Evolutionary conservation across 2,113 vertebrate genomes (phyloP).

Genomic region (Hippoglossus stenolepis): DNA sequence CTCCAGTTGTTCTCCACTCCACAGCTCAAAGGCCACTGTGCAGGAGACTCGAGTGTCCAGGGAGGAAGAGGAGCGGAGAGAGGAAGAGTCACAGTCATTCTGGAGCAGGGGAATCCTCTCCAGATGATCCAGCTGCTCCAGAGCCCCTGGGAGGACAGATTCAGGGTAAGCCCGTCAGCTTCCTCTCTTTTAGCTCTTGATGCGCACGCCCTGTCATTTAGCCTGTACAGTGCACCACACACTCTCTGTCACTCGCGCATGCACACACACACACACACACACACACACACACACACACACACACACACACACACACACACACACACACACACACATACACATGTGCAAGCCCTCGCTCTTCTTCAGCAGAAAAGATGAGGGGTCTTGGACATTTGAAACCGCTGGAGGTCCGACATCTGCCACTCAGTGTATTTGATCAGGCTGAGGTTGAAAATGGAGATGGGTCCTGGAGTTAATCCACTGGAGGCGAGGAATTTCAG

Average conservation of each 20-base stretch:
- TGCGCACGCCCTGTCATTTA: slow-evolving; percentile 5
- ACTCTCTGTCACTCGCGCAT: not conserved
- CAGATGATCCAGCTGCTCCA: slow-evolving; percentile 96
- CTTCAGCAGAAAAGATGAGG: slow-evolving; percentile 19
- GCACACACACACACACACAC: not conserved
- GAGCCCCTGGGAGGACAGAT: slow-evolving; percentile 95
- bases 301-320: not conserved
- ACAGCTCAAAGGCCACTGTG: slow-evolving; percentile 90
- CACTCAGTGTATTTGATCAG: slow-evolving; percentile 70
- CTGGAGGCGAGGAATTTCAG: slow-evolving; percentile 71
- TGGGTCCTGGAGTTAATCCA: slow-evolving; percentile 70
- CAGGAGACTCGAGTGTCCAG: slow-evolving; percentile 67
- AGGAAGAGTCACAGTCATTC: slow-evolving; percentile 84
- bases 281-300: not conserved
- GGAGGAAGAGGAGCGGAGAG: slow-evolving; percentile 62
- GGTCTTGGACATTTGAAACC: slow-evolving; percentile 59
- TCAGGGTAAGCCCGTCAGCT: slow-evolving; percentile 85
- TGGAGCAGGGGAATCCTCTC: slow-evolving; percentile 90
- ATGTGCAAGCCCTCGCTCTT: slow-evolving; percentile 1
- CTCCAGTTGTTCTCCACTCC: slow-evolving; percentile 13
- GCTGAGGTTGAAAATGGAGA: slow-evolving; percentile 55
- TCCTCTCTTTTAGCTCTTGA: slow-evolving; percentile 15
- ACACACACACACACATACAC: not conserved
- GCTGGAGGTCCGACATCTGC: slow-evolving; percentile 66
- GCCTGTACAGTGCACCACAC: not conserved